Evolutionary conservation across 2,797 vertebrate species (phyloP).

Genomic region (Notolabrus celidotus): DNA sequence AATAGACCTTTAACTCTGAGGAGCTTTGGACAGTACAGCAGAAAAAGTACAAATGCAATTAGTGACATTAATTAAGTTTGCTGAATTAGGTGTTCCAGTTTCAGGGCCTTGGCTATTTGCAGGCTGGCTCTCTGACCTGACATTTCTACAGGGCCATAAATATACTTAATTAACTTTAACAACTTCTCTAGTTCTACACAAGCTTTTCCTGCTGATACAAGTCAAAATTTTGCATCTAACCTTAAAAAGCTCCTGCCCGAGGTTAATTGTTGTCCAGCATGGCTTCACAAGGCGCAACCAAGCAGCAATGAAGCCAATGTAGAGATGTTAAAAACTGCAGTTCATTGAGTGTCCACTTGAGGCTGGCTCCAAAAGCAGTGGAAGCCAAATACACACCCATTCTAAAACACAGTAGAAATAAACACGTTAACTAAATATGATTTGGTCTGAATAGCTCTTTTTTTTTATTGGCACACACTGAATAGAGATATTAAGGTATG

Average conservation of each 20-base stretch:
- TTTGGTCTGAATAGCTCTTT: too few species aligned
- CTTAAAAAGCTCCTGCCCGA: constrained; percentile 3
- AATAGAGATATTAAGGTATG: too few species aligned
- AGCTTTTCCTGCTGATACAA: constrained; percentile 13
- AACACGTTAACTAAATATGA: too few species aligned
- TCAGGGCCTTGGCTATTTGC: constrained; percentile 4
- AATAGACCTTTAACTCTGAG: neutral
- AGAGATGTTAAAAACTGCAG: too few species aligned
- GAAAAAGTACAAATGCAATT: constrained; percentile 8
- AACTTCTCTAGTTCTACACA: constrained; percentile 2
- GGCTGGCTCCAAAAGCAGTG: too few species aligned
- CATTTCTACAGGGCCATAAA: constrained; percentile 15
- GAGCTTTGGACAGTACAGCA: neutral
- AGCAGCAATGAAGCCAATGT: too few species aligned
- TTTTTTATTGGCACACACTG: too few species aligned
- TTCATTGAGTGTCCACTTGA: too few species aligned
- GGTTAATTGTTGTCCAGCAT: constrained; percentile 7
- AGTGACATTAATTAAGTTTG: constrained; percentile 24
- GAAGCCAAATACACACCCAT: too few species aligned
- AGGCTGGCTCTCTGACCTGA: neutral
- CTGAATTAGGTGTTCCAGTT: constrained; percentile 23
- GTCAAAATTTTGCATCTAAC: neutral
- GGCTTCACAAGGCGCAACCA: too few species aligned
- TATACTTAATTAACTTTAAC: constrained; percentile 4
- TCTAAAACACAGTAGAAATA: too few species aligned